phyloP scores from a whole-genome alignment of 2,797 vertebrate species.

The Varecia variegata region DNA sequence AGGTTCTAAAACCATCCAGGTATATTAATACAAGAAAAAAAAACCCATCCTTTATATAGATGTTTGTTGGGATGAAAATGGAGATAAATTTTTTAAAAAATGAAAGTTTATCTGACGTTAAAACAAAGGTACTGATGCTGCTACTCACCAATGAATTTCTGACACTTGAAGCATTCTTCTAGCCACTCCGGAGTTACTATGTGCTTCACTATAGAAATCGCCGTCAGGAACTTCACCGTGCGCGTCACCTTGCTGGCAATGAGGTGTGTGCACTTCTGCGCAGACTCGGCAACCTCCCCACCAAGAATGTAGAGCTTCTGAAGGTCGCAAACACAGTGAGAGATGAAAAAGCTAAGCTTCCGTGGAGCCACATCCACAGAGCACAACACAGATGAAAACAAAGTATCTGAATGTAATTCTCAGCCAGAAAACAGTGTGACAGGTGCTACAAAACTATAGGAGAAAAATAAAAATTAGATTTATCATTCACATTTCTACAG shows the following conservation, averaged over 20 bases:
- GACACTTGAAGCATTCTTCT: slow-evolving; percentile 95
- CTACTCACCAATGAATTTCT: slow-evolving; percentile 93
- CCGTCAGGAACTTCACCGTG: slow-evolving; percentile 97
- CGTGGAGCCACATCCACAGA: neutral
- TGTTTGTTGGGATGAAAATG: neutral
- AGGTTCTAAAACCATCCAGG: neutral
- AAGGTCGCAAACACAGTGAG: slow-evolving; percentile 46
- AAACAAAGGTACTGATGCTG: neutral
- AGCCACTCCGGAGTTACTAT: slow-evolving; percentile 96
- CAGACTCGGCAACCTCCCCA: slow-evolving; percentile 92
- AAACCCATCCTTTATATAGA: neutral
- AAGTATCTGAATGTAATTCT: neutral
- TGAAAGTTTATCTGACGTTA: neutral
- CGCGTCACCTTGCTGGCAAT: slow-evolving; percentile 95
- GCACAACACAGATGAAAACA: neutral
- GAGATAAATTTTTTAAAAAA: no score
- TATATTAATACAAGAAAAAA: neutral
- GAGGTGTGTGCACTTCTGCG: slow-evolving; percentile 94
- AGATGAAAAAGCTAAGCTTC: neutral
- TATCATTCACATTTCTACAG: accelerated
- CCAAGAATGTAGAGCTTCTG: slow-evolving; percentile 95
- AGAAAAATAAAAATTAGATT: no score
- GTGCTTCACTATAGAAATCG: slow-evolving; percentile 94
- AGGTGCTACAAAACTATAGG: accelerated
- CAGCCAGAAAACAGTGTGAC: neutral